Evolutionary conservation across 2,797 vertebrate genomes (phyloP).

Genomic region (Pangasius sanitwongsei): DNA sequence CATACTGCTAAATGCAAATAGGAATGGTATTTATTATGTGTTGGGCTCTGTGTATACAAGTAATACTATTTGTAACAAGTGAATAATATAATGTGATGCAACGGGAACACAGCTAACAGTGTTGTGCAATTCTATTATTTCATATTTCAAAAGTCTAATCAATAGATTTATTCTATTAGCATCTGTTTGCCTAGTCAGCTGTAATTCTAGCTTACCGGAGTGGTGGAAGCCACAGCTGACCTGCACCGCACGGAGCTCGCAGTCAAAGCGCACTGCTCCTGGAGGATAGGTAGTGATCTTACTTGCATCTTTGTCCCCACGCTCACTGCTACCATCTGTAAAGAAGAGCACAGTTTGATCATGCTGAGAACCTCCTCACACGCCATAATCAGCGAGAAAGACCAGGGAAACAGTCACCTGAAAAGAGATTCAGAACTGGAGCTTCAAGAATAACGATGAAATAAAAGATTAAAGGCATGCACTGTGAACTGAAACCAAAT

Average conservation of each 20-base stretch:
- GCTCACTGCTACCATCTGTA: constrained; percentile 93
- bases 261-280: constrained; percentile 93
- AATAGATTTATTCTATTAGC: neutral
- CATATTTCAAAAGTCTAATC: neutral
- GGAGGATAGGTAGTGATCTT: constrained; percentile 99
- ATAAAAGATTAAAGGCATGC: constrained; percentile 32
- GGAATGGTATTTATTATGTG: neutral
- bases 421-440: constrained; percentile 35
- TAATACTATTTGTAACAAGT: neutral
- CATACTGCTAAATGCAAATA: neutral
- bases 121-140: neutral
- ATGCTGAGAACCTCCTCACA: neutral
- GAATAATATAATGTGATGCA: neutral
- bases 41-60: neutral
- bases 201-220: constrained; percentile 80
- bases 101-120: neutral
- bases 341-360: constrained; percentile 58
- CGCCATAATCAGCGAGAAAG: constrained; percentile 43
- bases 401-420: constrained; percentile 33
- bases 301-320: constrained; percentile 97
- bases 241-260: constrained; percentile 92
- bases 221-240: constrained; percentile 99
- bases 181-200: neutral
- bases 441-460: constrained; percentile 28
- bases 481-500: neutral